Base-by-base conservation (phyloP, 2,797 vertebrate species). In the Taeniopygia guttata region DNA sequence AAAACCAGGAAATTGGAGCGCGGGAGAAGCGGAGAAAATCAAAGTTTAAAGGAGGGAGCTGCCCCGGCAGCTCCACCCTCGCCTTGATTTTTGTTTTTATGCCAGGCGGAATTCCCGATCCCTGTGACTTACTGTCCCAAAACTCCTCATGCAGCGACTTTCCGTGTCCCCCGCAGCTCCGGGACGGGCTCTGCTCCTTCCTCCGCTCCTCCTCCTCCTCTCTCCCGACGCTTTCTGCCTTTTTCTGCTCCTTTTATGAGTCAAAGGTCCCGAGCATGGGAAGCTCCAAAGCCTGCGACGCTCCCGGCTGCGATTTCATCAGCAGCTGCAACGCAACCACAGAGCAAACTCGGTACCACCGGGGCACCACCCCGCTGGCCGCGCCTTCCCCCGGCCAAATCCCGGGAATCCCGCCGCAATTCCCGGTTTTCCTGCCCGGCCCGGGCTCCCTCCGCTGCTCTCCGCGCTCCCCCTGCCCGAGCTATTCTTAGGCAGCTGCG, bases 91-190 rank as follows among this genome's bases (percentile, higher is more conserved):
- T 87, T 93, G 94, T 94, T 93, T 87, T 79, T 12, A 58, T 62
- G 73, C 14, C 60, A 80, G n/a, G 84, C 90, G 54, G 77, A 89
- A 84, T 73, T 60, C 84, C 55, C 10, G 5, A 2, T 8, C n/a
- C 91, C 27, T 7, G 80, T 30, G 82, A 97, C 97, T 97, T 96
- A 97, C 97, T 97, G 96, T 95, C 96, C 94, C 16, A 79, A 91
- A 95, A 74, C 89, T 97, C 96, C 97, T 94, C 97, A 97, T 94
- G 20, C 96, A 96, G 97, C 91, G 55, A 11, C 94, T 73, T 83
- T 72, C 54, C 13, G 17, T 9, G 13, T 13, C 40, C 40, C 54
- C 32, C 32, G 54, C 54, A 23, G 54, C 54, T n/a, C 54, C 54
- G 54, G 54, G 13, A 5, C 54, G 32, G 32, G 54, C 21, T 14